A percentile compares a stretch with the other conserved stretches of the same genome.
These are phyloP conservation scores for Phenganax subtilis DNA, from an alignment of 92 coral and sea anemone genomes.

Conservation along the genomic window DNA sequence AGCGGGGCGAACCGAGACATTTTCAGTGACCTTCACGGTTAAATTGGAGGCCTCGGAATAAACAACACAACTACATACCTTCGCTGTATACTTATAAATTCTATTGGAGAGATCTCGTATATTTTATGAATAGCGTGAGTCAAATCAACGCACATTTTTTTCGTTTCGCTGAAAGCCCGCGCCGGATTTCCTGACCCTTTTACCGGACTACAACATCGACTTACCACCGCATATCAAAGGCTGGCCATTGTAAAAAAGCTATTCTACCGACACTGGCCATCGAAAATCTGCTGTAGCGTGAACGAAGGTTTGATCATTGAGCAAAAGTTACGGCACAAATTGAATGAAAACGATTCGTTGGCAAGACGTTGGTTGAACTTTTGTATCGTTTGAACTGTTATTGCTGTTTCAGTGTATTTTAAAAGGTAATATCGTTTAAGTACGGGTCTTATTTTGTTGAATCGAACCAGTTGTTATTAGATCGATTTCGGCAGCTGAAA, in stretches of 20 bases:
- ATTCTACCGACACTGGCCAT: too few species aligned
- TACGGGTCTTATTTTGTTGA: neutral
- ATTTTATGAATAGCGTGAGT: neutral
- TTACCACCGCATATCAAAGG: too few species aligned
- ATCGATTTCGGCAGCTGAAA: constrained; percentile 1
- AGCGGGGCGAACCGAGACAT: neutral
- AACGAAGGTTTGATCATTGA: neutral
- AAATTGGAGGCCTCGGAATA: neutral
- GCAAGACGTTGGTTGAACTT: too few species aligned
- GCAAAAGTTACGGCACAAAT: neutral
- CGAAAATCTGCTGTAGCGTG: too few species aligned
- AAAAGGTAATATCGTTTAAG: neutral
- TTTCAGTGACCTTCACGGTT: neutral
- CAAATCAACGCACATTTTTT: neutral
- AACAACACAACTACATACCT: too few species aligned
- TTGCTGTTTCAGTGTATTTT: neutral
- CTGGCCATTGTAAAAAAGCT: too few species aligned
- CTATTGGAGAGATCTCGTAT: neutral
- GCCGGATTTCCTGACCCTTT: constrained; percentile 1
- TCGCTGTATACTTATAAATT: too few species aligned
- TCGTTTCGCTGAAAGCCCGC: constrained; percentile 2
- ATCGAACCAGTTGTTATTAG: constrained; percentile 1
- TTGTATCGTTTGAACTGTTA: neutral
- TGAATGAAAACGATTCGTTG: too few species aligned
- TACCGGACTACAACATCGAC: too few species aligned